phyloP scores from a whole-genome alignment of 2,888 invertebrate genomes.

The Drosophila robusta region DNA sequence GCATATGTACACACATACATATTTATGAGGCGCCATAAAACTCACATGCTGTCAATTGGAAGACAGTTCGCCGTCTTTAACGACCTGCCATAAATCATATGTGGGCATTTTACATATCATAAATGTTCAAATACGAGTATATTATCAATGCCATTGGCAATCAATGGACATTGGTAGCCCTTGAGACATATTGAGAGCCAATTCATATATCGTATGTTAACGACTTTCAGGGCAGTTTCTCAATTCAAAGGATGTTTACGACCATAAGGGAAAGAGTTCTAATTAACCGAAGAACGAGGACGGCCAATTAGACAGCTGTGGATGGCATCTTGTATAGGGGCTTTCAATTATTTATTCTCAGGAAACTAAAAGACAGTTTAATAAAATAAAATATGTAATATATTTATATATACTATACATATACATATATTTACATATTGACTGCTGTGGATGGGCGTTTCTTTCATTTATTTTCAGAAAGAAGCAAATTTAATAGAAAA shows the following conservation, averaged over 20 bases:
- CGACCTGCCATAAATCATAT: slow-evolving; percentile 54
- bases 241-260: slow-evolving; percentile 27
- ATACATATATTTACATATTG: no score
- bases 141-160: slow-evolving; percentile 25
- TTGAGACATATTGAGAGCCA: slow-evolving; percentile 45
- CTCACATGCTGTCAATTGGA: slow-evolving; percentile 4
- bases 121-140: slow-evolving; percentile 26
- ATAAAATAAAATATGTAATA: no score
- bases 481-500: no score
- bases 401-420: no score
- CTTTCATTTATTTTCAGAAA: no score
- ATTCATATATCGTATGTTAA: slow-evolving; percentile 46
- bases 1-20: slow-evolving; percentile 10
- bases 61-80: slow-evolving; percentile 44
- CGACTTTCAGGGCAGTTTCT: slow-evolving; percentile 16
- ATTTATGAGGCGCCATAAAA: slow-evolving; percentile 64
- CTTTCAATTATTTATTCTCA: no score
- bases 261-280: background rate
- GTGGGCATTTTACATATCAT: slow-evolving; percentile 38
- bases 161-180: slow-evolving; percentile 39
- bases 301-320: slow-evolving; percentile 6
- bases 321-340: background rate
- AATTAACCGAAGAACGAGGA: slow-evolving; percentile 15
- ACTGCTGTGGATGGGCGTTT: no score
- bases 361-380: no score